Evolutionary conservation across 1,140 invertebrate genomes (phyloP), one percentile per base, ranked within the genome.

Genomic region (Bombus waltoni): DNA sequence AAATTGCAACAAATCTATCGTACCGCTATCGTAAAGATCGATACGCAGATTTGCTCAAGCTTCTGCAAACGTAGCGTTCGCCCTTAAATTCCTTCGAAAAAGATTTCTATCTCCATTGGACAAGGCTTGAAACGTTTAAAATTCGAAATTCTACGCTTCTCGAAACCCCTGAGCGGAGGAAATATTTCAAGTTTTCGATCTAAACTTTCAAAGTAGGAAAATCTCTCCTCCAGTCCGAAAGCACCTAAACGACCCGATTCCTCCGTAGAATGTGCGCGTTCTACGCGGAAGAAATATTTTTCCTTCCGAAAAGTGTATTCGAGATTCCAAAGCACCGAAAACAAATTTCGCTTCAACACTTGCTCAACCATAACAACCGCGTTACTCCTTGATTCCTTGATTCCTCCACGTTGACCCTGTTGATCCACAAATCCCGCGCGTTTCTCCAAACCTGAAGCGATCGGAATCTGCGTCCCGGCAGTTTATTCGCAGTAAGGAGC

Each of bases 41-140:
- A 59, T 59, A n/a, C 11, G 0, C 28, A 59, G 28, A 28, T 59
- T 3, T n/a, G 10, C 13, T n/a, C 28, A 62, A 62, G 11, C 28
- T n/a, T 11, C 10, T 28, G 1, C 5, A 8, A 53, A 22, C 47
- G 47, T 8, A 22, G 47, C 1, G 6, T 53, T 53, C 47, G 6
- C 28, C 1, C 22, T 62, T 62, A 5, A n/a, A 5, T 9, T n/a
- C 11, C 10, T n/a, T 0, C 1, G 3, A 5, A 62, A n/a, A 62
- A 5, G 10, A 62, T 11, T 5, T n/a, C 11, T 3, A 62, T 4
- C 3, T 1, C 11, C 9, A 11, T n/a, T n/a, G 0, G 3, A 62
- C 25, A 4, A 62, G n/a, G 11, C 11, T 8, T 28, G 10, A 11
- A n/a, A 4, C 0, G 18, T 59, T 59, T 10, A 59, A 53, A 53